Percentiles rank a stretch among this genome's conserved stretches.
Conservation (phyloP, 2,888 invertebrate genomes). For the Epinotia ramella region DNA sequence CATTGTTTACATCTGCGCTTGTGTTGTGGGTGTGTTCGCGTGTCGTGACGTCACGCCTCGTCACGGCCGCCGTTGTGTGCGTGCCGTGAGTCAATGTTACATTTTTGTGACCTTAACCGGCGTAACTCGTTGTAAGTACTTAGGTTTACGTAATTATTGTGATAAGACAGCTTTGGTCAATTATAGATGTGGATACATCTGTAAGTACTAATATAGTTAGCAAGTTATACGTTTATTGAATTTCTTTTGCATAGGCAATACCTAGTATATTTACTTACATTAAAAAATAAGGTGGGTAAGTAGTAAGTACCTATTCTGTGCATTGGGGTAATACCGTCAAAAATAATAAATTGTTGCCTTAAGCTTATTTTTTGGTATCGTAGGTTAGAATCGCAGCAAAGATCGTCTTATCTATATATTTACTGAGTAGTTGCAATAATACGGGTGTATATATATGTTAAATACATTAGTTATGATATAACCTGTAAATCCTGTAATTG, state of each 20-base stretch:
- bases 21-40: conserved; percentile 76
- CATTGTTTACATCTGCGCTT: conserved; percentile 75
- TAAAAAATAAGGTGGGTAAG: background rate
- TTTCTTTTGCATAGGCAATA: background rate
- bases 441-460: background rate
- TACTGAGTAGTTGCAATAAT: no score
- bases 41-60: conserved; percentile 81
- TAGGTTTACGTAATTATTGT: conserved; percentile 58
- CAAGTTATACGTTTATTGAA: background rate
- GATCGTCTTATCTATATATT: no score
- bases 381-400: no score
- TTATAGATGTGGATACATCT: background rate
- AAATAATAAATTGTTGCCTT: no score
- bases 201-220: background rate
- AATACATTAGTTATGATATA: background rate
- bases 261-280: background rate
- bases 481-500: no score
- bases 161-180: no score
- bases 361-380: no score
- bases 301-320: no score
- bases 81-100: conserved; percentile 72
- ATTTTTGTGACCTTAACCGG: conserved; percentile 85
- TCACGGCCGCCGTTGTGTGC: conserved; percentile 63
- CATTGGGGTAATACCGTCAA: background rate
- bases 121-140: conserved; percentile 67